Conservation (phyloP, 2,113 vertebrate species). For the Phyllostomus discolor region DNA sequence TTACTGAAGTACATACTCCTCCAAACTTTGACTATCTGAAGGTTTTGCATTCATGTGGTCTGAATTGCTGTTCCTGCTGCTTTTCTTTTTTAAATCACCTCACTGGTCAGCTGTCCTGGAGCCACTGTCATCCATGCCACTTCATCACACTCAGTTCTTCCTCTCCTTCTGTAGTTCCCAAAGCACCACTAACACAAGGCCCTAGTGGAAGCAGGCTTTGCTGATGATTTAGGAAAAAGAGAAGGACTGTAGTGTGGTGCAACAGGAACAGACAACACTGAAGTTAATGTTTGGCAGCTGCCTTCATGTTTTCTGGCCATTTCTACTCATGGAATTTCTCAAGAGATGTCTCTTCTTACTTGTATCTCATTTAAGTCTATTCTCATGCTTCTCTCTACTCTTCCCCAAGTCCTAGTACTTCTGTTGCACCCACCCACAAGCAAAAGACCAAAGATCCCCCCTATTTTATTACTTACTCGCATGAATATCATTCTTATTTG, state of each 20-base stretch:
- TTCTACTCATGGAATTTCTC: background rate
- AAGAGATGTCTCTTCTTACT: background rate
- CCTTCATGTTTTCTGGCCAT: background rate
- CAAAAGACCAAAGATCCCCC: background rate
- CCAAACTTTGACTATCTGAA: background rate
- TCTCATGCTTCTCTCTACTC: background rate
- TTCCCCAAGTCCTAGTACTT: background rate
- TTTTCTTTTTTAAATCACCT: background rate
- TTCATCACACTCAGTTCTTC: background rate
- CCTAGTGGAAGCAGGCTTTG: background rate
- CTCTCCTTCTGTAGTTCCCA: background rate
- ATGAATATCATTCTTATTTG: background rate
- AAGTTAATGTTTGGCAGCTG: background rate
- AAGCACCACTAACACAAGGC: background rate
- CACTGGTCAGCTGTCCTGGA: background rate
- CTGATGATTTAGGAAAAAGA: background rate
- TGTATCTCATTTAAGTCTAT: background rate
- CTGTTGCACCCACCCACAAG: background rate
- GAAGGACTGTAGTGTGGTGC: background rate
- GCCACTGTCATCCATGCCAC: background rate
- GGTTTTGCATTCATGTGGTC: background rate
- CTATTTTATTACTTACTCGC: background rate
- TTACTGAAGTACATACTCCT: background rate
- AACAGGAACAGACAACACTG: background rate
- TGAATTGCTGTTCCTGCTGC: background rate